phyloP scores from a whole-genome alignment of 2,113 vertebrate species.

The Rissa tridactyla region DNA sequence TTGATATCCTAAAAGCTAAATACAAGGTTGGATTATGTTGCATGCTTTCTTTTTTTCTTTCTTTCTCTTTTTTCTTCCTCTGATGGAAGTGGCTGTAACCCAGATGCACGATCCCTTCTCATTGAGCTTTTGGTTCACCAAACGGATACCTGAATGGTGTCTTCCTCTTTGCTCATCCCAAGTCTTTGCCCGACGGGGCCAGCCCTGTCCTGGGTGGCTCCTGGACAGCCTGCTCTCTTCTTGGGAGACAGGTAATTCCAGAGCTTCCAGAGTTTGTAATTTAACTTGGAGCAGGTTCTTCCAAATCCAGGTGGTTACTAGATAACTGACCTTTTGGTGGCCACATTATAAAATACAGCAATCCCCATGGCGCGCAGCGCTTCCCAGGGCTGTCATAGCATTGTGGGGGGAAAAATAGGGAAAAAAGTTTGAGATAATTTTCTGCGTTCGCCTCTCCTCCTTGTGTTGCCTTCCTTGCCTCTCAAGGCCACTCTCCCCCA shows the following conservation, averaged over 20 bases:
- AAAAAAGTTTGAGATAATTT: rapidly evolving
- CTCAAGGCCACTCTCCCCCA: rapidly evolving
- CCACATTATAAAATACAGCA: not conserved
- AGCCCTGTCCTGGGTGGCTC: not conserved
- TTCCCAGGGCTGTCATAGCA: rapidly evolving
- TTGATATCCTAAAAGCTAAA: not conserved
- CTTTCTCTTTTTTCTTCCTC: too few species aligned
- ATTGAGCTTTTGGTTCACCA: not conserved
- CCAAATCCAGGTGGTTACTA: not conserved
- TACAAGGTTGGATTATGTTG: not conserved
- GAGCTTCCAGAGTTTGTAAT: not conserved
- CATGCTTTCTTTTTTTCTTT: not conserved
- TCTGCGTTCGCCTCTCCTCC: rapidly evolving
- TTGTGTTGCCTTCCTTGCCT: too few species aligned
- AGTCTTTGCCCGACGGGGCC: not conserved
- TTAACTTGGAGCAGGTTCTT: not conserved
- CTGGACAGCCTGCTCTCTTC: not conserved
- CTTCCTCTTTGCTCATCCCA: not conserved
- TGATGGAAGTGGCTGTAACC: not conserved
- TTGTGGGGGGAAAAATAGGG: rapidly evolving
- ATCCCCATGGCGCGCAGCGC: rapidly evolving
- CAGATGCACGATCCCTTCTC: not conserved
- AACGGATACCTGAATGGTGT: rapidly evolving
- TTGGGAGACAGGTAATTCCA: not conserved
- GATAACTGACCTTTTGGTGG: not conserved